Evolutionary conservation across 2,888 invertebrate species (phyloP).

Genomic region (Lasius platythorax): DNA sequence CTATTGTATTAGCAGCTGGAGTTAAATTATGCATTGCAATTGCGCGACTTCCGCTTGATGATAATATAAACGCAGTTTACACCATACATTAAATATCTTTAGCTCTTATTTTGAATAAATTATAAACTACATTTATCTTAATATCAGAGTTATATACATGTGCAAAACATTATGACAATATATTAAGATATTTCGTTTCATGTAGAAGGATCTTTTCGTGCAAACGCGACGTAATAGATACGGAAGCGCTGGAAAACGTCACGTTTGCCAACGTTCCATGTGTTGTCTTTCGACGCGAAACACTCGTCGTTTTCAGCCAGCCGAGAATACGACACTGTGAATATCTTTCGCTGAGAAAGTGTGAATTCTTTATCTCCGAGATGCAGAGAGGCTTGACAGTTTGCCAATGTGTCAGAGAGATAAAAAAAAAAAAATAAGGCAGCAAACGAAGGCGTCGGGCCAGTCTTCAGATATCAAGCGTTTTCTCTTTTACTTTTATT

Average conservation of each 20-base stretch:
- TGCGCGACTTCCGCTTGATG: constrained; percentile 24
- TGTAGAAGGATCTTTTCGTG: constrained; percentile 11
- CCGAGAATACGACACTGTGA: constrained; percentile 50
- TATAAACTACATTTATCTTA: background rate
- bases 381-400: constrained; percentile 55
- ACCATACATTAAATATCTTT: background rate
- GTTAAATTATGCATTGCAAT: constrained; percentile 68
- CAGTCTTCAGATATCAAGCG: constrained; percentile 48
- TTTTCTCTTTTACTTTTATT: constrained; percentile 33
- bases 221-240: constrained; percentile 28
- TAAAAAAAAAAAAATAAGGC: constrained; percentile 20
- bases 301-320: constrained; percentile 52
- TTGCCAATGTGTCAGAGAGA: constrained; percentile 54
- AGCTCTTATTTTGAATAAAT: background rate
- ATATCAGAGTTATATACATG: background rate
- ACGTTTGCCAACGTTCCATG: constrained; percentile 27
- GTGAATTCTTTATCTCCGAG: constrained; percentile 55
- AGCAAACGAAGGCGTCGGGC: constrained; percentile 51
- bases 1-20: constrained; percentile 70
- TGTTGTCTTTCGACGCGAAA: constrained; percentile 51
- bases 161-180: background rate
- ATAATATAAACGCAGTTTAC: background rate
- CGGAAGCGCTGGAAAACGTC: constrained; percentile 39
- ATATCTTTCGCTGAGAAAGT: constrained; percentile 53
- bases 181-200: constrained; percentile 9